Evolutionary conservation across 2,888 invertebrate genomes (phyloP), one percentile per base, ranked within the genome.

Genomic region (Salpingus planirostris): DNA sequence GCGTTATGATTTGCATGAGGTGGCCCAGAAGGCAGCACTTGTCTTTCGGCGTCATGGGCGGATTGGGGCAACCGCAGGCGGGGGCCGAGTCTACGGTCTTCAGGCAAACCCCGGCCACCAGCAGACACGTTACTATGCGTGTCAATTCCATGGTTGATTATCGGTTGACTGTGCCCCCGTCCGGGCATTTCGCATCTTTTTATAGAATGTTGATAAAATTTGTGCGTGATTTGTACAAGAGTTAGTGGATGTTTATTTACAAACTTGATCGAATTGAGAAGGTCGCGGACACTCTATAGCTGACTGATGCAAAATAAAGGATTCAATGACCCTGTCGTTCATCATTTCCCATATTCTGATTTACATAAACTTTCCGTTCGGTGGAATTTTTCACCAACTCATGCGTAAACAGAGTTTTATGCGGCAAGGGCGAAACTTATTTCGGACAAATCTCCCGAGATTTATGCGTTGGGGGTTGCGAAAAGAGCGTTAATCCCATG

Each of bases 21-120:
- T 55, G 55, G 3, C 50, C 52, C 18, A 56, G 32, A 8, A 56
- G 40, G 29, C 55, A 56, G 1, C 52, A 52, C 29, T 55, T 41
- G 24, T 54, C 47, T 2, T 49, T 37, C 4, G 50, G 44, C 2
- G 38, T 30, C n/a, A 53, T 42, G 6, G 29, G 25, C 5, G 46
- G 6, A 8, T 27, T 30, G 11, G 36, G 29, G 21, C 50, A 49
- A 11, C 32, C 34, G 27, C 47, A 46, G 12, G 41, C 23, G 7
- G 44, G 43, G 6, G 46, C 45, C 11, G 44, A 13, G 1, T 26
- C 13, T 7, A 27, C 39, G 6, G 36, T 28, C 11, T 33, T 12
- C 10, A 28, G 27, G 7, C 30, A 13, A 11, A 43, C 35, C 22
- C 36, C 27, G 11, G 33, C 18, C 15, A 40, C 14, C 13, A 36